These are phyloP conservation scores for Scomber japonicus DNA, from an alignment of 2,113 vertebrate species.

Conservation along the genomic window DNA sequence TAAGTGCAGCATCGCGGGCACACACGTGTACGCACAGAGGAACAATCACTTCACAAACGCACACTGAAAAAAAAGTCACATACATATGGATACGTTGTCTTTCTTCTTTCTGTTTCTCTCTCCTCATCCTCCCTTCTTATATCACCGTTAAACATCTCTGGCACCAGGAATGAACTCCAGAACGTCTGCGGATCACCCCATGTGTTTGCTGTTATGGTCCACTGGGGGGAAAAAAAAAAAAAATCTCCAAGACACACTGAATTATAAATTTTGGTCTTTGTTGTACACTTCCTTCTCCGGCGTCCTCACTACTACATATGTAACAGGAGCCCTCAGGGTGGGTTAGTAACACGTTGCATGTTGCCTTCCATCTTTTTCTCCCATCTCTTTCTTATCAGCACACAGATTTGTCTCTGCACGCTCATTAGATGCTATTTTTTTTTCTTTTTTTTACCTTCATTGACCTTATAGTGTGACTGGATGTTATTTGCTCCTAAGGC, in stretches of 20 bases:
- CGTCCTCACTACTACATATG: constrained; percentile 48
- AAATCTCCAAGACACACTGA: constrained; percentile 40
- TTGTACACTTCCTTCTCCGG: constrained; percentile 32
- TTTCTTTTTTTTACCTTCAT: constrained; percentile 13
- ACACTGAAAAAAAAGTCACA: neutral
- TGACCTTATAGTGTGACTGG: constrained; percentile 37
- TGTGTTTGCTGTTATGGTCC: constrained; percentile 26
- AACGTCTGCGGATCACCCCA: constrained; percentile 7
- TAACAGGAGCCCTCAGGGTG: constrained; percentile 46
- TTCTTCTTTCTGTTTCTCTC: neutral
- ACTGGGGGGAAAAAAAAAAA: neutral
- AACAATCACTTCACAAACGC: constrained; percentile 23
- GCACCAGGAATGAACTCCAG: constrained; percentile 30
- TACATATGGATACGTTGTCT: neutral
- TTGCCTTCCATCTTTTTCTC: constrained; percentile 54
- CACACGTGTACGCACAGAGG: constrained; percentile 6
- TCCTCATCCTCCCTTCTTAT: neutral
- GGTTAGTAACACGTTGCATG: constrained; percentile 30
- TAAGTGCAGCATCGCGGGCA: constrained; percentile 34
- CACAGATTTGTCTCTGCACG: constrained; percentile 41
- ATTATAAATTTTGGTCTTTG: constrained; percentile 52
- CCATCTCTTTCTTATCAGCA: constrained; percentile 64
- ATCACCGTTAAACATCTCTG: constrained; percentile 43
- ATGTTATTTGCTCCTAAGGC: constrained; percentile 45
- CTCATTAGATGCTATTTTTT: constrained; percentile 51